Evolutionary conservation across 1,140 invertebrate species (phyloP), one percentile per base, ranked within the genome.

Genomic region (Laodelphax striatellus): DNA sequence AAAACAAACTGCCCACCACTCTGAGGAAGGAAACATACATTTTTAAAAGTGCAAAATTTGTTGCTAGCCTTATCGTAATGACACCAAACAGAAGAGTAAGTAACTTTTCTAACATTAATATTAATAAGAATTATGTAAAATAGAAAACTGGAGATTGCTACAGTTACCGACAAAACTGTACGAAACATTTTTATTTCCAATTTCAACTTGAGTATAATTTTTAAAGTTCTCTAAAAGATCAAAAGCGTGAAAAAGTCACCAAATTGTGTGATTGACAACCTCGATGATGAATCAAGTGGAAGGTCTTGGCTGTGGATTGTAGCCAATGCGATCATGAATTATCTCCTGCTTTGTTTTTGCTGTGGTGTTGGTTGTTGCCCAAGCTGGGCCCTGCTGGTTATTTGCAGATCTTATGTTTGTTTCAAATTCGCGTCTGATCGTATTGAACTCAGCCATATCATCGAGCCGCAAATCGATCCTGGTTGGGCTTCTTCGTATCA

Each of bases 401-500:
- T 56, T 60, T 24, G 42, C 61, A 1, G 57, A 17, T 50, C 46
- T 50, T 11, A 19, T 17, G 46, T 50, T 50, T 17, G 46, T 46
- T 57, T 56, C 57, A 52, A 52, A 58, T 28, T 60, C 53, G 16
- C 56, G 21, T 44, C 63, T 43, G 1, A 62, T 56, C 10, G 54
- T 31, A 44, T 63, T 59, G 41, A 58, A 64, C 41, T 66, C 65
- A 22, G 19, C 43, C 16, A 66, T 42, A 56, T 66, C 65, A 24
- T 66, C 65, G n/a, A 66, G 58, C 17, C 62, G 64, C 5, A 66
- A 58, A 34, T 66, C 65, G 53, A 65, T 64, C 10, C 65, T 50
- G 1, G 65, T 66, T 14, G 63, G 65, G 38, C 55, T 66, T 57
- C 65, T 50, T 42, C 65, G 50, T 28, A 66, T 64, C 65, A 66